Base-by-base conservation (phyloP, 2,888 invertebrate species). In the Rotaria sp. region DNA sequence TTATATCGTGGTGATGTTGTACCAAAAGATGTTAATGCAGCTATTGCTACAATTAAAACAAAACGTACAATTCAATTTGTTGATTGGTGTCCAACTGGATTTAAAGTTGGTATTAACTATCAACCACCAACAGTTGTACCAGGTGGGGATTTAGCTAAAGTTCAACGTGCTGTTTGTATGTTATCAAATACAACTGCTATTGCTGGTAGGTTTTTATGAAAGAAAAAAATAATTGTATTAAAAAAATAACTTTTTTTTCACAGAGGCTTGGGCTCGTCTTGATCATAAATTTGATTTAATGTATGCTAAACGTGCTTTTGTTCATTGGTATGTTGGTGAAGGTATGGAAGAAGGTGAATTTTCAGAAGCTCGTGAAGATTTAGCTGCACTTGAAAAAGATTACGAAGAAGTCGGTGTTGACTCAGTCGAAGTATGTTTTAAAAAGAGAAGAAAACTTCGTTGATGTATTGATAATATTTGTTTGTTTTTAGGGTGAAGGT, bases 141-240 rank as follows among this genome's bases (percentile, higher is more conserved):
- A n/a, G 96, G 96, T 15, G 96, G 96, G 52, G 96, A 96, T 88
- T 94, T 96, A 88, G 92, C 92, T 75, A 92, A 92, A 88, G 91
- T 92, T 8, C 90, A 90, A 87, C 89, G 92, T 87, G 91, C 91
- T 74, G 91, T 91, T 26, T 92, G 91, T 88, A 91, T 92, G 92
- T 88, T 92, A 86, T 90, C 90, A 87, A 92, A 91, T 88, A 91
- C 92, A 35, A 92, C 91, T 26, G 91, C 91, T 75, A 91, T 91
- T 94, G 0, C 89, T 74, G 67, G 67, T 67, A 67, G 1, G 35
- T 35, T 38, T 18, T 1, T 1, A 24, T n/a, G n/a, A n/a, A n/a
- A n/a, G n/a, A n/a, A n/a, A n/a, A n/a, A n/a, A n/a, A n/a, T n/a
- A n/a, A n/a, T n/a, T n/a, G n/a, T n/a, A n/a, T n/a, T n/a, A n/a